phyloP scores from a whole-genome alignment of 2,113 vertebrate genomes.

The Sebastes schlegelii region DNA sequence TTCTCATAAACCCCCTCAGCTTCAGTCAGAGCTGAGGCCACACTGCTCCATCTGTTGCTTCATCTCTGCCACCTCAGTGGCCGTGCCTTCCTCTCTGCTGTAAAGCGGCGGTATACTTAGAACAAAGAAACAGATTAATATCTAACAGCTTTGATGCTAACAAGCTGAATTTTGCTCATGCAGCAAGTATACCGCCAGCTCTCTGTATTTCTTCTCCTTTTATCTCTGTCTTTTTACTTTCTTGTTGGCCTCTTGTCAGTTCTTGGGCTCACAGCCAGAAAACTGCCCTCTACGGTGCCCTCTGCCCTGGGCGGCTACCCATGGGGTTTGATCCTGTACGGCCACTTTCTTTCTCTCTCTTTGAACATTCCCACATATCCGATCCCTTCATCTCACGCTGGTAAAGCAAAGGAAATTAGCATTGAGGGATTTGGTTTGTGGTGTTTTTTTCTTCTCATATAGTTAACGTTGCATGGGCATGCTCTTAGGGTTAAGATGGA shows the following conservation, averaged over 20 bases:
- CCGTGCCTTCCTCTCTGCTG: conserved; percentile 21
- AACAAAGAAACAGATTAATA: conserved; percentile 39
- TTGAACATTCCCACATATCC: background rate
- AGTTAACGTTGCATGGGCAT: background rate
- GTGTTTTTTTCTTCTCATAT: background rate
- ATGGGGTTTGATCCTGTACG: background rate
- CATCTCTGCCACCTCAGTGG: conserved; percentile 18
- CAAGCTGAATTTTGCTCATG: conserved; percentile 3
- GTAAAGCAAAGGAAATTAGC: conserved; percentile 1
- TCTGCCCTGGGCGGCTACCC: background rate
- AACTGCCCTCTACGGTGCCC: background rate
- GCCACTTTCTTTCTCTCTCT: background rate
- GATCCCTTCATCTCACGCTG: conserved; percentile 1
- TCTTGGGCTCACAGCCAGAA: background rate
- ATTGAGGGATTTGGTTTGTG: background rate
- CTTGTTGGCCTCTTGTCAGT: background rate
- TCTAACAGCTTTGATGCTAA: conserved; percentile 44
- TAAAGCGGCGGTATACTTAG: conserved; percentile 9
- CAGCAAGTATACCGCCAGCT: background rate
- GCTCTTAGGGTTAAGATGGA: conserved; percentile 9
- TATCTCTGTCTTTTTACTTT: conserved; percentile 5
- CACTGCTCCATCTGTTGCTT: conserved; percentile 48
- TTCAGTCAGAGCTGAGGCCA: conserved; percentile 17
- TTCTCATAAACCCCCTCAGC: conserved; percentile 11
- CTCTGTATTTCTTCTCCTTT: conserved; percentile 9